Evolutionary conservation across 37 sponge, comb jelly and placozoan species (phyloP).

Genomic region (Ianthella basta): DNA sequence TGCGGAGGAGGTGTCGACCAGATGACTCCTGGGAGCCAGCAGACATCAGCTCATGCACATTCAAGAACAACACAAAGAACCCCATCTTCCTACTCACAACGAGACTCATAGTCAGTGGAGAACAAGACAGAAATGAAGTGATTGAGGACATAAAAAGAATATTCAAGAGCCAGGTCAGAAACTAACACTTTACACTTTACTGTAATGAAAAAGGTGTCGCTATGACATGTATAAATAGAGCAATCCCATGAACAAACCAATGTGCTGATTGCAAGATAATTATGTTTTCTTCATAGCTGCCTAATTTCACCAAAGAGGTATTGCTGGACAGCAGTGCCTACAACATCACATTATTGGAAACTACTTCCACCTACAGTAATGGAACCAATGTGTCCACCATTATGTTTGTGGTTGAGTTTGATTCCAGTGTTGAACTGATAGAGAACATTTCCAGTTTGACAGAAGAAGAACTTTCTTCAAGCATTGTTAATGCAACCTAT

Average conservation of each 20-base stretch:
- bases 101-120: background rate
- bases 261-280: too few relatives aligned
- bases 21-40: conserved; percentile 14
- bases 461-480: background rate
- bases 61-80: conserved; percentile 11
- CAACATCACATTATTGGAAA: background rate
- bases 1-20: background rate
- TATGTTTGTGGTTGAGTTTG: conserved; percentile 14
- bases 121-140: background rate
- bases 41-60: conserved; percentile 23
- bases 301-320: too few relatives aligned
- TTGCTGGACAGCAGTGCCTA: too few relatives aligned
- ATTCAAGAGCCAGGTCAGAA: too few relatives aligned
- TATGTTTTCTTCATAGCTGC: background rate
- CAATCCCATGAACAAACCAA: too few relatives aligned
- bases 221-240: too few relatives aligned
- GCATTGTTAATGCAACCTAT: too few relatives aligned
- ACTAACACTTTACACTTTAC: too few relatives aligned
- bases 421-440: background rate
- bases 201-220: too few relatives aligned
- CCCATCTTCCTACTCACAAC: background rate
- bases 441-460: background rate
- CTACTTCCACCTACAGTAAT: background rate
- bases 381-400: background rate
- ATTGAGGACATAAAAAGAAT: background rate